Base-by-base conservation (phyloP, 2,797 vertebrate genomes). In the Rhinogobio ventralis region DNA sequence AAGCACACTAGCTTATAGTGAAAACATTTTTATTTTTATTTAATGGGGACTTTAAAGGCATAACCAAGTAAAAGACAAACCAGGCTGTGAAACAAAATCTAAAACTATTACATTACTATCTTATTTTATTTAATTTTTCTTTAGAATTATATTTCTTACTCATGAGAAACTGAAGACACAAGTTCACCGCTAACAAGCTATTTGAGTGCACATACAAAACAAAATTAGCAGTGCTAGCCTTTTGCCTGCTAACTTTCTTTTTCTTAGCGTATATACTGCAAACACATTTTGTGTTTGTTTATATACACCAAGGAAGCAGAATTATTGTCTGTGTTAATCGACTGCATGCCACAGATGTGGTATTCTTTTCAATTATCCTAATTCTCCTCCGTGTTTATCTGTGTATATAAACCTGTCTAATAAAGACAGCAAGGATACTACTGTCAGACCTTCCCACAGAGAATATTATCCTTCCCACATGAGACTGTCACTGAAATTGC, bases 401-500 rank as follows among this genome's bases (percentile, higher is more conserved):
- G 25, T 84, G 36, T 78, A 36, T 14, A 77, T 60, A 84, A 84
- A 77, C 49, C 64, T 57, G 73, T 83, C 73, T 53, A 57, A 53
- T 69, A 78, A 69, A 84, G 74, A 68, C 33, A 51, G 39, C 86
- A 81, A 23, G 20, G 62, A 71, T 57, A 13, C 83, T 49, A 51
- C 66, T 85, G 76, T 80, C 53, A 80, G 51, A 30, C 49, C 15
- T 71, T 42, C 80, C 80, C 72, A 77, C 20, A 51, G 66, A 82
- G 71, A 66, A 49, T 36, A 66, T 84, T 36, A 25, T 33, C 55
- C 62, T 51, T 49, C 71, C 60, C 72, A 46, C 77, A 39, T 28
- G 69, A 84, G 60, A 15, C 51, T 69, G 69, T 87, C 77, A 85
- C 67, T 60, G 57, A 81, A 78, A 82, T 69, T 74, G 42, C 57